Conservation (phyloP, 2,113 vertebrate genomes). For the Athene noctua region DNA sequence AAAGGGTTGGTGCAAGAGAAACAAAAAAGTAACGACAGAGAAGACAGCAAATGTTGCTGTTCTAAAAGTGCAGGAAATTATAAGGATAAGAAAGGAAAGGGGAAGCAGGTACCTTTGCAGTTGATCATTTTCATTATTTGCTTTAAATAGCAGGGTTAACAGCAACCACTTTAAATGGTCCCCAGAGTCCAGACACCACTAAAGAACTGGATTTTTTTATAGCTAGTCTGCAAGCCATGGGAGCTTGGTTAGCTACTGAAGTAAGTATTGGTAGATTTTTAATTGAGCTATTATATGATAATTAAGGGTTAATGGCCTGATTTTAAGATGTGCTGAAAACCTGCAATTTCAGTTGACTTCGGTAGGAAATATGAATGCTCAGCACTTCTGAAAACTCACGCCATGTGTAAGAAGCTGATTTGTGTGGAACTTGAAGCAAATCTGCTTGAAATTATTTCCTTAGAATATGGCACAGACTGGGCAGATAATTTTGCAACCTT, state of each 20-base stretch:
- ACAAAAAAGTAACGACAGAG: neutral
- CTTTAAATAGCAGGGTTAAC: conserved; percentile 14
- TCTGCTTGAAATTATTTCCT: neutral
- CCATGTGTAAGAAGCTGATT: neutral
- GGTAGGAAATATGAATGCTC: conserved; percentile 47
- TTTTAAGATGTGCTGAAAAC: conserved; percentile 62
- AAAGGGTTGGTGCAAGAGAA: neutral
- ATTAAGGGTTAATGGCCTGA: conserved; percentile 64
- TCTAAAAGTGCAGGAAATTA: neutral
- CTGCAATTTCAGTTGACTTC: conserved; percentile 28
- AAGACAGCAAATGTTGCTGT: neutral
- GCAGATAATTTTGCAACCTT: neutral
- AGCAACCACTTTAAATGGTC: neutral
- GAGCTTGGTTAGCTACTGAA: conserved; percentile 23
- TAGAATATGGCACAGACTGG: neutral
- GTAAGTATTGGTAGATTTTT: conserved; percentile 48
- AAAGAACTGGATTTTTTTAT: neutral
- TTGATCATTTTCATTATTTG: neutral
- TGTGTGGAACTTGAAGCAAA: neutral
- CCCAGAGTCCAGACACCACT: neutral
- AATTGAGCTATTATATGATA: conserved; percentile 62
- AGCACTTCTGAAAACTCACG: conserved; percentile 33
- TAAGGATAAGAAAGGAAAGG: neutral
- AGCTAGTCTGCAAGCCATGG: neutral
- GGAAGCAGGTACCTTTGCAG: neutral